Percentiles rank a stretch among this genome's conserved stretches.
phyloP scores from a whole-genome alignment of 2,113 vertebrate species.

The Pseudorasbora parva region DNA sequence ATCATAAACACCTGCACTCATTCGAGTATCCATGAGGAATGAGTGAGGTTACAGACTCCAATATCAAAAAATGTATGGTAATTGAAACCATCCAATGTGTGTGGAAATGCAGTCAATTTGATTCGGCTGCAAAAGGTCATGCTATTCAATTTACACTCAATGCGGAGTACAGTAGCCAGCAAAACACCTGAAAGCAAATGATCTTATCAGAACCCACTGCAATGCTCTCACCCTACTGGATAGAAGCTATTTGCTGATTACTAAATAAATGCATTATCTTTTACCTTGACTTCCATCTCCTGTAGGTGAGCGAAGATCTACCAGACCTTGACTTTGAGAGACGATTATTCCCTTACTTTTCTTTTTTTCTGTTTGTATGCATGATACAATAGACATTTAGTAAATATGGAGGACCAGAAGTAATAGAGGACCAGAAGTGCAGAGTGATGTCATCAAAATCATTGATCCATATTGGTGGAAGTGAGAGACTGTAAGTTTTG shows the following conservation, averaged over 20 bases:
- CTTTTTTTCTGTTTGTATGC: neutral
- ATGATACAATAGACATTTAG: no score
- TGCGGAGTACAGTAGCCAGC: constrained; percentile 73
- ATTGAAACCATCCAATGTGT: constrained; percentile 85
- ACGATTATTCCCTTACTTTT: constrained; percentile 55
- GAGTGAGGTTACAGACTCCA: constrained; percentile 58
- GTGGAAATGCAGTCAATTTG: constrained; percentile 85
- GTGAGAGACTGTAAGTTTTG: no score
- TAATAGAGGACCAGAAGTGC: no score
- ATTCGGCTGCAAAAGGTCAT: constrained; percentile 86
- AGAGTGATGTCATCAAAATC: no score
- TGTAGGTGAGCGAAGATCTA: constrained; percentile 50
- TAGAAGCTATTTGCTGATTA: constrained; percentile 86
- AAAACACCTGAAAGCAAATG: constrained; percentile 86
- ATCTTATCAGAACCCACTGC: constrained; percentile 81
- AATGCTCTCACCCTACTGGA: constrained; percentile 77
- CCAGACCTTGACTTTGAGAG: constrained; percentile 68
- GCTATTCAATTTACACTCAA: constrained; percentile 86
- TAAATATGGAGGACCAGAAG: no score
- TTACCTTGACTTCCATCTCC: constrained; percentile 70
- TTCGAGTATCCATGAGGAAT: constrained; percentile 37
- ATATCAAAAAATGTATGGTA: constrained; percentile 83
- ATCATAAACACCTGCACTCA: neutral
- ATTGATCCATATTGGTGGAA: no score
- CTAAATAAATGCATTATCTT: constrained; percentile 83